Evolutionary conservation across 2,888 invertebrate species (phyloP).

Genomic region (Drosophila quinaria): DNA sequence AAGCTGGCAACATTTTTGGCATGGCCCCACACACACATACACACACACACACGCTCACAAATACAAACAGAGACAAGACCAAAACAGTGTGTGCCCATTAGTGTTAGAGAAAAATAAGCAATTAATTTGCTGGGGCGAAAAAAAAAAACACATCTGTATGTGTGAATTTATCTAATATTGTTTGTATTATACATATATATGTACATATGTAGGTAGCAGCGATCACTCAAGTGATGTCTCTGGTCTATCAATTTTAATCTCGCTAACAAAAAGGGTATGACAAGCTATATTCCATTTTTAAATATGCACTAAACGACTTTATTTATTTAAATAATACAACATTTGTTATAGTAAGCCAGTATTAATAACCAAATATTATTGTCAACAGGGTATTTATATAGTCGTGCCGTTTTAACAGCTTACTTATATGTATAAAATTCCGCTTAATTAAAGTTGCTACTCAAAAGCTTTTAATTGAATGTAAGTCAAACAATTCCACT

Average conservation of each 20-base stretch:
- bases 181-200: background rate
- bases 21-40: constrained; percentile 35
- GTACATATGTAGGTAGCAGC: constrained; percentile 11
- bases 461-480: constrained; percentile 42
- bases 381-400: constrained; percentile 4
- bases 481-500: constrained; percentile 41
- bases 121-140: constrained; percentile 47
- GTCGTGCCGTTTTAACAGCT: background rate
- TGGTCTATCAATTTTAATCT: constrained; percentile 6
- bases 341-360: too few species aligned
- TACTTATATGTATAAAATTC: constrained; percentile 7
- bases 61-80: constrained; percentile 17
- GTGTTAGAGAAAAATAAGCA: constrained; percentile 57
- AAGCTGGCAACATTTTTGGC: constrained; percentile 48
- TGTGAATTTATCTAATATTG: background rate
- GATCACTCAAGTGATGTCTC: constrained; percentile 19
- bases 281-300: background rate
- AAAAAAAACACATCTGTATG: constrained; percentile 15
- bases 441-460: constrained; percentile 22
- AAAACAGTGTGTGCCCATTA: constrained; percentile 52
- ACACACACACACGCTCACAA: constrained; percentile 16
- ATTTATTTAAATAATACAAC: background rate
- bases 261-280: background rate
- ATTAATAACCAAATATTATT: background rate
- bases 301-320: background rate